These are phyloP conservation scores for Leucoraja ocellata DNA, from an alignment of 2,797 vertebrate species.

Conservation along the genomic window DNA sequence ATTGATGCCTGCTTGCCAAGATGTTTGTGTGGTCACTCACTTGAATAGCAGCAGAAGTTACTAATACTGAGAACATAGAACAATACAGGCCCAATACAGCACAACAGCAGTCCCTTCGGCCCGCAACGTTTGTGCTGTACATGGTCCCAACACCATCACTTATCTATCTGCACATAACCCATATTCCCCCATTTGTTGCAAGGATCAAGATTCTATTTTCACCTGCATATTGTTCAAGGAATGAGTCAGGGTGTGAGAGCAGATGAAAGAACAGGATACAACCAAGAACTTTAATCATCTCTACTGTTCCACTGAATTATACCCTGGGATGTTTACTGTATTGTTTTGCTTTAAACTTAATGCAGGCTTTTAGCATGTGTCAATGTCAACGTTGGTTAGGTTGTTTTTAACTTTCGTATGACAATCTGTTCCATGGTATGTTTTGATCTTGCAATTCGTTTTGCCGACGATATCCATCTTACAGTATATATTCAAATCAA, in stretches of 20 bases:
- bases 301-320: not conserved
- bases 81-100: too few species aligned
- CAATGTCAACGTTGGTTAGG: too few species aligned
- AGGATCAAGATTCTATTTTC: not conserved
- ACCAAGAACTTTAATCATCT: conserved; percentile 12
- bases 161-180: too few species aligned
- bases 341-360: not conserved
- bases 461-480: not conserved
- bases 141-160: too few species aligned
- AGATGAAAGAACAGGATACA: not conserved
- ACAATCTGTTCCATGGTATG: not conserved
- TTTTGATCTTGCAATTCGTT: not conserved
- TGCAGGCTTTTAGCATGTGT: not conserved
- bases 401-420: not conserved
- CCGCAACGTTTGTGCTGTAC: too few species aligned
- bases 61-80: too few species aligned
- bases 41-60: not conserved
- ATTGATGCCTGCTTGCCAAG: not conserved
- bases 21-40: not conserved
- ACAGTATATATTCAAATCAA: not conserved
- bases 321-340: not conserved
- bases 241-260: not conserved
- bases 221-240: not conserved
- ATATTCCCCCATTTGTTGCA: too few species aligned
- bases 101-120: too few species aligned